These are phyloP conservation scores for Tinamus major DNA, from an alignment of 2,797 vertebrate species.

Conservation along the genomic window DNA sequence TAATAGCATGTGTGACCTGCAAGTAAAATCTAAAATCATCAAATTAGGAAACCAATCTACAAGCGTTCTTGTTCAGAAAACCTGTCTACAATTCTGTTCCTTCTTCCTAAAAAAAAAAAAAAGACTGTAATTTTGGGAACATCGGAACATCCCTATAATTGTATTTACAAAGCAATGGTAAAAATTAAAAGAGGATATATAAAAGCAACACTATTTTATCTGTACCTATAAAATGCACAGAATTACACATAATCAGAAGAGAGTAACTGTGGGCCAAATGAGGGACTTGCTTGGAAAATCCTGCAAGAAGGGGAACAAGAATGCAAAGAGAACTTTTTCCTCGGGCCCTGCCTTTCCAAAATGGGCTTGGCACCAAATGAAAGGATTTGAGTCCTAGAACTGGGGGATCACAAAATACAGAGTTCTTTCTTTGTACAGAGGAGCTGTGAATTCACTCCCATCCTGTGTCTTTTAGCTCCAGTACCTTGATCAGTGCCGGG, in stretches of 20 bases:
- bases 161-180: background rate
- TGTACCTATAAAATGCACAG: background rate
- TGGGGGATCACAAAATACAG: background rate
- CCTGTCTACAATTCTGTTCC: background rate
- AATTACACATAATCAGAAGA: background rate
- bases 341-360: background rate
- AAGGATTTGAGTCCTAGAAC: background rate
- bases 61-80: background rate
- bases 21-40: slow-evolving; percentile 56
- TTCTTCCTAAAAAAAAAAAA: slow-evolving; percentile 14
- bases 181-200: background rate
- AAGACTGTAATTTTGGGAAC: background rate
- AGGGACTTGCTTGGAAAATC: background rate
- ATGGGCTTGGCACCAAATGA: background rate
- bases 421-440: background rate
- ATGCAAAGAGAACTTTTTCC: background rate
- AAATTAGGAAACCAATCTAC: slow-evolving; percentile 1
- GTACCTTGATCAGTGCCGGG: background rate
- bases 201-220: background rate
- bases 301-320: background rate
- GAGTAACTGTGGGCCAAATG: background rate
- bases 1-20: slow-evolving; percentile 12
- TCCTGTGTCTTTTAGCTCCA: background rate
- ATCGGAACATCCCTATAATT: background rate
- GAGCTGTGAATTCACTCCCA: background rate